Evolutionary conservation across 2,797 vertebrate species (phyloP), one percentile per base, ranked within the genome.

Genomic region (Miichthys miiuy): DNA sequence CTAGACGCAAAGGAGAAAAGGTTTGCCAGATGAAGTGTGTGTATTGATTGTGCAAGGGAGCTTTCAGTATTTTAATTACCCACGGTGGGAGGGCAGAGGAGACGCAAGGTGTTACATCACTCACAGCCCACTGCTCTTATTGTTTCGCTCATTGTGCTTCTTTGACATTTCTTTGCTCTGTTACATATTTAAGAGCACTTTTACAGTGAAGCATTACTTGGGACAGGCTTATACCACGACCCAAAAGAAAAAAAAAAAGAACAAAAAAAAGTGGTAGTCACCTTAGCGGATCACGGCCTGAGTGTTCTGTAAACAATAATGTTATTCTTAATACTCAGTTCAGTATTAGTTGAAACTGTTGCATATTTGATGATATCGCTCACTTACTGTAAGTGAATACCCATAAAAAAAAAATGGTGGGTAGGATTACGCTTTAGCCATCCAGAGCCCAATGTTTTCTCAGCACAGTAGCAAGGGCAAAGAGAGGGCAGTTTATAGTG

Each of bases 21-120:
- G 42, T 51, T 74, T 77, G 46, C 46, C 21, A 68, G 64, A 70
- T 77, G 54, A 85, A 73, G 69, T 81, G 70, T 75, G 80, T 82
- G 61, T 88, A 88, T 90, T 85, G 83, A 88, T 85, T 81, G 88
- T 83, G 83, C 79, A 77, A 81, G 55, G 66, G 77, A 87, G 75
- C 88, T 47, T 87, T 91, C 79, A 83, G 83, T 91, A 79, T 93
- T 94, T 88, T 82, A 88, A 85, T 92, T 66, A 81, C 63, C 80
- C 72, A 73, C 75, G 20, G 69, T 72, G 62, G 58, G 54, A 86
- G 82, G 65, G 56, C 68, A 65, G 75, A 79, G 68, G 72, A 78
- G 82, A 87, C 38, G 23, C 50, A 68, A 77, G 77, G 64, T 70
- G 81, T 89, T 80, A 60, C 78, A 80, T 83, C 80, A 75, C 61